Evolutionary conservation across 2,113 vertebrate genomes (phyloP).

Genomic region (Pipra filicauda): DNA sequence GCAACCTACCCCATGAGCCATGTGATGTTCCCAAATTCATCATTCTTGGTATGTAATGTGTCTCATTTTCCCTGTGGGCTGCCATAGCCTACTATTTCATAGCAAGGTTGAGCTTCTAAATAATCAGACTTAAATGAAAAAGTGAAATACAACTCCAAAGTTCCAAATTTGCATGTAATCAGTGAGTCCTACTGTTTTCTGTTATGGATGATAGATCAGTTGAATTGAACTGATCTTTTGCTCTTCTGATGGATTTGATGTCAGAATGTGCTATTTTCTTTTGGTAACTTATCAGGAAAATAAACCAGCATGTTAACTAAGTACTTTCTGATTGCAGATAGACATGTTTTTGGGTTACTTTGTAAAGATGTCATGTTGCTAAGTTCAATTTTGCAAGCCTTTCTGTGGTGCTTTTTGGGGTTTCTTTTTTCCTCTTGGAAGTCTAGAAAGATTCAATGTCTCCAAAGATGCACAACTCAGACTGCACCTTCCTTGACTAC

Average conservation of each 20-base stretch:
- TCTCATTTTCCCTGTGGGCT: not conserved
- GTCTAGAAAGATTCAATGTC: not conserved
- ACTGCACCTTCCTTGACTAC: not conserved
- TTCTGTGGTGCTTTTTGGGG: not conserved
- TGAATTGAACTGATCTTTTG: not conserved
- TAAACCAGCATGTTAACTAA: not conserved
- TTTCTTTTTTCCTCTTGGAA: not conserved
- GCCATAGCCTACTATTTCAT: not conserved
- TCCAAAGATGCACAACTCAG: not conserved
- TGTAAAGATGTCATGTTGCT: not conserved
- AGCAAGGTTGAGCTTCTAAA: not conserved
- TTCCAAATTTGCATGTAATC: not conserved
- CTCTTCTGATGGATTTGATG: not conserved
- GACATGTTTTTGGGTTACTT: accelerated
- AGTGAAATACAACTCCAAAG: not conserved
- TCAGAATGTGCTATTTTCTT: not conserved
- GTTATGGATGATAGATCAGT: not conserved
- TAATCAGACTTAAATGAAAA: not conserved
- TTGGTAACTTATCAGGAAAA: not conserved
- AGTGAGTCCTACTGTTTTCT: not conserved
- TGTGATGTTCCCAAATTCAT: not conserved
- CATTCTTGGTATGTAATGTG: not conserved
- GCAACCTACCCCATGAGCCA: not conserved
- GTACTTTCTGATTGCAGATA: not conserved
- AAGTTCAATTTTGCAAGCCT: not conserved